Conservation (phyloP, 2,888 invertebrate species). For the Teleogryllus oceanicus region DNA sequence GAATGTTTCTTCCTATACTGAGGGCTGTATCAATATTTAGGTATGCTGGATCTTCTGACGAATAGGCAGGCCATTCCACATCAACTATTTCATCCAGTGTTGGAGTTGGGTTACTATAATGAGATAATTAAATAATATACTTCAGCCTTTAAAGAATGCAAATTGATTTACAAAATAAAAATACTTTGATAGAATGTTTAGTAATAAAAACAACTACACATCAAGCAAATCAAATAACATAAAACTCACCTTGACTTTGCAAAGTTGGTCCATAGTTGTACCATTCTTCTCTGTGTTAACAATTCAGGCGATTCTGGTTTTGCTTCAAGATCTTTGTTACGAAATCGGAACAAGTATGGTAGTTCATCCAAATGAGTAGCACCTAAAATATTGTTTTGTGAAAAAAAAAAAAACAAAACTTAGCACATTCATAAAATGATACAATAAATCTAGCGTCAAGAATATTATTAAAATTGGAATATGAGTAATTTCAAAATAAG, state of each 20-base stretch:
- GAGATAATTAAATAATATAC: no score
- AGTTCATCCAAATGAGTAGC: conserved; percentile 63
- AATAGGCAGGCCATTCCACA: conserved; percentile 20
- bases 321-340: conserved; percentile 20
- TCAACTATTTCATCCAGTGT: not conserved
- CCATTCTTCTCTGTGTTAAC: conserved; percentile 59
- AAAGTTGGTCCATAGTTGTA: conserved; percentile 63
- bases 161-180: not conserved
- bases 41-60: conserved; percentile 22
- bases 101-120: conserved; percentile 25
- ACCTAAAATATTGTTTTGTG: conserved; percentile 42
- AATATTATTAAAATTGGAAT: no score
- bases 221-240: not conserved
- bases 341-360: conserved; percentile 58
- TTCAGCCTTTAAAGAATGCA: not conserved
- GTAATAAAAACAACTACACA: not conserved
- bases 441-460: no score
- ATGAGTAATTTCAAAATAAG: no score
- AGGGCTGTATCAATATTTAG: conserved; percentile 21
- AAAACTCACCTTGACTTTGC: conserved; percentile 54
- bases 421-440: no score
- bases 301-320: conserved; percentile 59
- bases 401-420: no score
- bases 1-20: not conserved
- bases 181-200: not conserved